Percentiles rank a stretch among this genome's conserved stretches.
phyloP scores from a whole-genome alignment of 2,888 invertebrate genomes.

The Priocnemis perturbator region DNA sequence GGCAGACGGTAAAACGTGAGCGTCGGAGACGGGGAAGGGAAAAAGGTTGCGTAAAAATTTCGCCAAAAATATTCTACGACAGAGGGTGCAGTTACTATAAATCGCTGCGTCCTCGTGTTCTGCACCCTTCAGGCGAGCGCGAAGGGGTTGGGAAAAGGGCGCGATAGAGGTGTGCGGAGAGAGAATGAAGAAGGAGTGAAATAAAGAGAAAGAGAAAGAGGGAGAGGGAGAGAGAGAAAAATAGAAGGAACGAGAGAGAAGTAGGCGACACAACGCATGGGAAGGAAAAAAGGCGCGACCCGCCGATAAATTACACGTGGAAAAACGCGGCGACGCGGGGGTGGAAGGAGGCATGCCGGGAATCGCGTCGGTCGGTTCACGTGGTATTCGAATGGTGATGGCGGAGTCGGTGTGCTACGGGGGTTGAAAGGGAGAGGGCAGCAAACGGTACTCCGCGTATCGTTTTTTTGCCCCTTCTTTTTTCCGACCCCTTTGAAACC shows the following conservation, averaged over 20 bases:
- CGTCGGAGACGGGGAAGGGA: conserved; percentile 18
- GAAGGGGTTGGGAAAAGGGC: conserved; percentile 17
- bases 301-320: conserved; percentile 47
- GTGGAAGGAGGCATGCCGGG: too few relatives aligned
- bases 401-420: neutral
- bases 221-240: conserved; percentile 36
- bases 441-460: conserved; percentile 13
- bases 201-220: conserved; percentile 37
- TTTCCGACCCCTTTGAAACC: conserved; percentile 25
- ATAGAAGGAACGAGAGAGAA: conserved; percentile 37
- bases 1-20: conserved; percentile 29
- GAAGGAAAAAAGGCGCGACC: conserved; percentile 30
- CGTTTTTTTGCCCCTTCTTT: conserved; percentile 13
- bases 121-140: conserved; percentile 23
- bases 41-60: conserved; percentile 62
- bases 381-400: conserved; percentile 28
- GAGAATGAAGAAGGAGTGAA: conserved; percentile 34
- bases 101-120: conserved; percentile 61
- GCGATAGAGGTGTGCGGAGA: conserved; percentile 23
- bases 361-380: conserved; percentile 31
- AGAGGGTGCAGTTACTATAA: conserved; percentile 67
- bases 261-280: conserved; percentile 10
- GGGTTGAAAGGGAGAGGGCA: too few relatives aligned
- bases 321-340: conserved; percentile 35
- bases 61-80: conserved; percentile 69